phyloP scores from a whole-genome alignment of 2,797 vertebrate species.

The Darevskia nairensis region DNA sequence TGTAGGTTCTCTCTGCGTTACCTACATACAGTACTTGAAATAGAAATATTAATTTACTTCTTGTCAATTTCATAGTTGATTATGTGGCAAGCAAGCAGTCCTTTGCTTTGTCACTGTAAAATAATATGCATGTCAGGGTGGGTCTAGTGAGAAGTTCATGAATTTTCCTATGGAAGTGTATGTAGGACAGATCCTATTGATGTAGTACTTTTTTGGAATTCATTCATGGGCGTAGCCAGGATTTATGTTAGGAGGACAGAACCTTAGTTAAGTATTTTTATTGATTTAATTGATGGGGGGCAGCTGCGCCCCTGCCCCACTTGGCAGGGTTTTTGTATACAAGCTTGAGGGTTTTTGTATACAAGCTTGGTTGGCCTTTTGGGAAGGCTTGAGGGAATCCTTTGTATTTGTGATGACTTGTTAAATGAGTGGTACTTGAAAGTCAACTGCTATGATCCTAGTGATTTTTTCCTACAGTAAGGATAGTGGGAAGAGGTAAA shows the following conservation, averaged over 20 bases:
- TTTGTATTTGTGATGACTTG: background rate
- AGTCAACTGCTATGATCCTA: conserved; percentile 30
- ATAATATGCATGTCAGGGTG: background rate
- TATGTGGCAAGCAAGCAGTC: background rate
- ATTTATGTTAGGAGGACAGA: too few relatives aligned
- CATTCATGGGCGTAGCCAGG: too few relatives aligned
- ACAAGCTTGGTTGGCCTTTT: conserved; percentile 36
- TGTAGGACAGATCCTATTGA: conserved; percentile 1
- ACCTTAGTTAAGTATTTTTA: too few relatives aligned
- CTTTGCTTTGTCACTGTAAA: conserved; percentile 2
- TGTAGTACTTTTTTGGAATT: conserved; percentile 39
- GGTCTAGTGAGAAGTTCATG: background rate
- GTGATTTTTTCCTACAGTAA: conserved; percentile 24
- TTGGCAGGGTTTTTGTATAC: conserved; percentile 35
- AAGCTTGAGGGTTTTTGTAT: too few relatives aligned
- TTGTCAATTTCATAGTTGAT: background rate
- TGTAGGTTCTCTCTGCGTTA: background rate
- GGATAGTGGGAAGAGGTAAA: background rate
- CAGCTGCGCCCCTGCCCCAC: too few relatives aligned
- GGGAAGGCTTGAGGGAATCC: background rate
- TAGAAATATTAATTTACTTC: background rate
- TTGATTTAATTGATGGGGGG: too few relatives aligned
- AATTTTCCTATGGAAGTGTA: background rate
- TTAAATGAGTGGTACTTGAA: conserved; percentile 35
- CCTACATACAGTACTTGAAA: background rate